Percentiles rank a stretch among this genome's conserved stretches.
These are phyloP conservation scores for Lithophane socia DNA, from an alignment of 2,888 invertebrate genomes.

Conservation along the genomic window DNA sequence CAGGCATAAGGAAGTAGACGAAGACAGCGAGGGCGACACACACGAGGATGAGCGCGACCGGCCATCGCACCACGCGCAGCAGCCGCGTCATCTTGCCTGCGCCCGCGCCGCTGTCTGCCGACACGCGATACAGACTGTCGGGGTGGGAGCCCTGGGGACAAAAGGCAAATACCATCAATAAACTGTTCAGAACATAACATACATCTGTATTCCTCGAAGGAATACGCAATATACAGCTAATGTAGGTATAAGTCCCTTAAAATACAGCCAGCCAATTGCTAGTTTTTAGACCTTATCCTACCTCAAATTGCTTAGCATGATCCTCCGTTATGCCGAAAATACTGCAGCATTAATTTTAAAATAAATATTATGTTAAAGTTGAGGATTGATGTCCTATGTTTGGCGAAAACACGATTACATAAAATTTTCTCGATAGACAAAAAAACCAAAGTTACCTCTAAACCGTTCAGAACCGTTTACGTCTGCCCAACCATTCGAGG, in stretches of 20 bases:
- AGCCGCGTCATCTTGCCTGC: conserved; percentile 75
- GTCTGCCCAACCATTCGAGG: not conserved
- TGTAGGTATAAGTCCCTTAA: not conserved
- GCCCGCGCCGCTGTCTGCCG: conserved; percentile 71
- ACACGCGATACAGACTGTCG: conserved; percentile 87
- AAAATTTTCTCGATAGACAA: no score
- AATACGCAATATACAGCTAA: not conserved
- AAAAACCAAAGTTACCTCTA: no score
- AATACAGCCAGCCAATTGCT: not conserved
- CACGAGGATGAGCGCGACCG: conserved; percentile 83
- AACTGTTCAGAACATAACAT: not conserved
- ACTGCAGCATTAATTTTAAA: no score
- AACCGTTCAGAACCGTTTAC: no score
- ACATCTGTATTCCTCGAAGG: not conserved
- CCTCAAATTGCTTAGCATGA: no score
- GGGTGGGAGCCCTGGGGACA: conserved; percentile 87
- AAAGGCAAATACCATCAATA: conserved; percentile 31
- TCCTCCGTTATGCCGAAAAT: no score
- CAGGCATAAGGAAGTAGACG: conserved; percentile 89
- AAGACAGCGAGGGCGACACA: conserved; percentile 87
- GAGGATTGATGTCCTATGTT: no score
- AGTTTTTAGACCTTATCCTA: no score
- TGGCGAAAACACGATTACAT: no score
- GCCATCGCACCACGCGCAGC: conserved; percentile 87
- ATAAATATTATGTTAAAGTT: no score